A percentile compares a stretch with the other conserved stretches of the same genome.
Conservation (phyloP, 2,797 vertebrate genomes). For the Hippocampus kuda region DNA sequence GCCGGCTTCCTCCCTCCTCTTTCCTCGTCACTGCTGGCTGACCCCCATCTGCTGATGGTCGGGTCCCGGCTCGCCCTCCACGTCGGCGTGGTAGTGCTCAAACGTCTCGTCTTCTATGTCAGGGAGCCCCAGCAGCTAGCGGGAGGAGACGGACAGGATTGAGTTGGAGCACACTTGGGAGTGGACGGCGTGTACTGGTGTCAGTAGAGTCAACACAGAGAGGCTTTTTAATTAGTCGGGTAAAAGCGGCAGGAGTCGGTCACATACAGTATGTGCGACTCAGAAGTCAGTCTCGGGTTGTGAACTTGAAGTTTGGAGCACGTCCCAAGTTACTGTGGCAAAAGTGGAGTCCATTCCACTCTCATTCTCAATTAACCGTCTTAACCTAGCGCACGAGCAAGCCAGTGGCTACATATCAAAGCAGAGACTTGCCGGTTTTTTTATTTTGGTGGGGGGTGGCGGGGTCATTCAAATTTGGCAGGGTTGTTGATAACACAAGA, state of each 20-base stretch:
- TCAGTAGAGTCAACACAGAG: neutral
- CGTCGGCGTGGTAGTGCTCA: conserved; percentile 91
- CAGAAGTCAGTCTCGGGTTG: neutral
- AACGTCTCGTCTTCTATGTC: conserved; percentile 92
- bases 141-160: conserved; percentile 11
- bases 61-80: conserved; percentile 91
- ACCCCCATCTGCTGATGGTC: conserved; percentile 99
- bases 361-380: neutral
- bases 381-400: too few relatives aligned
- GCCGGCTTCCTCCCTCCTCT: conserved; percentile 23
- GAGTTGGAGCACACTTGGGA: neutral
- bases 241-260: neutral
- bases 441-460: too few relatives aligned
- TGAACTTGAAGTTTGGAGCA: neutral
- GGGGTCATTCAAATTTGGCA: too few relatives aligned
- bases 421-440: too few relatives aligned
- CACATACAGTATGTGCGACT: neutral
- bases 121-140: conserved; percentile 88
- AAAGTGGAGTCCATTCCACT: neutral
- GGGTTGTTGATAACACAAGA: too few relatives aligned
- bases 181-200: neutral
- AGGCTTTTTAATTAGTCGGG: neutral
- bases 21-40: conserved; percentile 85
- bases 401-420: too few relatives aligned
- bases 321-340: neutral